Percentiles rank a stretch among this genome's conserved stretches.
Conservation (phyloP, 2,113 vertebrate species). For the Carassius gibelio region DNA sequence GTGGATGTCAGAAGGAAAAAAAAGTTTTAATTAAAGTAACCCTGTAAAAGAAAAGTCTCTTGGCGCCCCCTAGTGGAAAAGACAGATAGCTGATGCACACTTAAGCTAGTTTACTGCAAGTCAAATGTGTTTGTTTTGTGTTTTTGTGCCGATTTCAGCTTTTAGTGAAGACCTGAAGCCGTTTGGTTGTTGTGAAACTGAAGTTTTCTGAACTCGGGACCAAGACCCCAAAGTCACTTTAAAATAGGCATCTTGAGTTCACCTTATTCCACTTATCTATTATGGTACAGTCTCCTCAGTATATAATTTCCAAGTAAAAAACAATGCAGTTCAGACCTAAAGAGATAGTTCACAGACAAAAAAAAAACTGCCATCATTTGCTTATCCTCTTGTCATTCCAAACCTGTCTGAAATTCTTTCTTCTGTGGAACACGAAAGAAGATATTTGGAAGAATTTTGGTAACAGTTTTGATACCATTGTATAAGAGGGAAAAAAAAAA, state of each 20-base stretch:
- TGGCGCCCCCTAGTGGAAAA: slow-evolving; percentile 51
- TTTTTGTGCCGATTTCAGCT: background rate
- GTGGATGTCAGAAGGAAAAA: background rate
- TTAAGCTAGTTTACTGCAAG: background rate
- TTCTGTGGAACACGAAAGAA: background rate
- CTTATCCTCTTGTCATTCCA: too few species aligned
- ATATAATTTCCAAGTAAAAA: background rate
- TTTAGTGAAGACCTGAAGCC: background rate
- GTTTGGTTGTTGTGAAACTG: background rate
- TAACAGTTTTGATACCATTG: background rate
- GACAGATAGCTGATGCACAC: background rate
- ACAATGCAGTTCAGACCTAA: background rate
- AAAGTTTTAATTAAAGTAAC: background rate
- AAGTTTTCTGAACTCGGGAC: background rate
- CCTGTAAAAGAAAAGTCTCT: background rate
- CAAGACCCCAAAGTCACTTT: background rate
- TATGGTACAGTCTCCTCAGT: background rate
- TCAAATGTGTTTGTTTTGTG: slow-evolving; percentile 8
- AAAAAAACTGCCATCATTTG: too few species aligned
- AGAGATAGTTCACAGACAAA: too few species aligned
- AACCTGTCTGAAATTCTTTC: too few species aligned
- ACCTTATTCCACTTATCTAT: background rate
- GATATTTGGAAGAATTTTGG: background rate
- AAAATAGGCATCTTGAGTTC: background rate
- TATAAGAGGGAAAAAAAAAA: too few species aligned